Evolutionary conservation across 2,113 vertebrate genomes (phyloP), one percentile per base, ranked within the genome.

Genomic region (Xenopus laevis): DNA sequence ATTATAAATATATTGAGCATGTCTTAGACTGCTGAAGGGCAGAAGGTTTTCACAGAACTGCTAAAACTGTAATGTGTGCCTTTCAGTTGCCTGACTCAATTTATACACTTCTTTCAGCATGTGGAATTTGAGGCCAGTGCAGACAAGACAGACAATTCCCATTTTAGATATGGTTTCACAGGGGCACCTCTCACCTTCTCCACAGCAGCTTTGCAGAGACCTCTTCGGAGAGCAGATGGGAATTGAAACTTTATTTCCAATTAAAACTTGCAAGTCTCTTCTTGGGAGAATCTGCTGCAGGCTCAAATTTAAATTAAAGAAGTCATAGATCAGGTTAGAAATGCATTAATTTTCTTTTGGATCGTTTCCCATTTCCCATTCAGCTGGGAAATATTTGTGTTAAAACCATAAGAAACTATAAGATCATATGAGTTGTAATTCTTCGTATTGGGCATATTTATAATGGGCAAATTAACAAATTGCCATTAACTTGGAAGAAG

Each of bases 131-230:
- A 44, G 4, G 46, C 77, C 65, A 78, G 1, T 4, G 68, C 59
- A 64, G 10, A 47, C 72, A 78, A 59, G 30, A 23, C 13, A 46
- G 33, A 17, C 72, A 52, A 58, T 79, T 83, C 68, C 68, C 15
- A 5, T 79, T 84, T 79, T 67, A 81, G 70, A 81, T 67, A 16
- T 68, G 50, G 79, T 79, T 66, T 78, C 71, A 21, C 15, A 52
- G 69, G 33, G 59, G 7, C 77, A 50, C 68, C 68, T 18, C 12
- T 0, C 71, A 17, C 59, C 71, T 71, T 80, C 71, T 10, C 3
- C 20, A 68, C 44, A 78, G 67, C 81, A 76, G 61, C 46, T 55
- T 71, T 68, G 72, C 53, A 71, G 62, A 57, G 72, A 75, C 55
- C 65, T 68, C 17, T 71, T 81, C 0, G 71, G 0, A 10, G 21